Conservation (phyloP, 2,888 invertebrate species). For the Chymomyza amoena region DNA sequence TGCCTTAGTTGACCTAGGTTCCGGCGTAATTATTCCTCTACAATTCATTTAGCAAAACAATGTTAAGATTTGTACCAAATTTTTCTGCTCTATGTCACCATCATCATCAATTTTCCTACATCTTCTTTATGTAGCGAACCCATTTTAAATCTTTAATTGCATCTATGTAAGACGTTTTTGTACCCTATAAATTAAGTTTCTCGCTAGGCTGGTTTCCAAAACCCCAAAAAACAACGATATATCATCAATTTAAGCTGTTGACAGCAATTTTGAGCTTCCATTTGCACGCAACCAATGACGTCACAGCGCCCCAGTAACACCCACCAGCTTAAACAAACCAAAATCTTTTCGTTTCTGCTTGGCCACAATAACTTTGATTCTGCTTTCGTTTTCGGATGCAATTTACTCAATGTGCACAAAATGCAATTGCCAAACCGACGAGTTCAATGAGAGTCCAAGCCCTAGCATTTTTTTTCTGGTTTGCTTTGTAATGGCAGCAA, state of each 20-base stretch:
- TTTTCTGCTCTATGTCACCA: no score
- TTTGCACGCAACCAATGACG: neutral
- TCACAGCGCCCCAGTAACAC: neutral
- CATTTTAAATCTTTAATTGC: no score
- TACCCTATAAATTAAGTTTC: no score
- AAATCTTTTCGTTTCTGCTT: neutral
- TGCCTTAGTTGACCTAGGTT: no score
- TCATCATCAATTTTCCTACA: no score
- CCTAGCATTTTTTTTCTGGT: neutral
- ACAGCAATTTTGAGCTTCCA: neutral
- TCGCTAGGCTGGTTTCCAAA: neutral
- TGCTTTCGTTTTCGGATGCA: neutral
- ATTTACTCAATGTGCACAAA: neutral
- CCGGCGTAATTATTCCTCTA: no score
- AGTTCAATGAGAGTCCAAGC: neutral
- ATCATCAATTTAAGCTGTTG: conserved; percentile 7
- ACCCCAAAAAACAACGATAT: neutral
- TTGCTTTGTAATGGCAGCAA: neutral
- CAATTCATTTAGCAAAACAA: no score
- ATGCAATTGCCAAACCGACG: neutral
- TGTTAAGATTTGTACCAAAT: no score
- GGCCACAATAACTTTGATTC: neutral
- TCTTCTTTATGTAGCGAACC: no score
- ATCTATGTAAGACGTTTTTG: no score
- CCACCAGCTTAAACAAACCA: neutral